Evolutionary conservation across 2,797 vertebrate genomes (phyloP).

Genomic region (Podarcis lilfordi): DNA sequence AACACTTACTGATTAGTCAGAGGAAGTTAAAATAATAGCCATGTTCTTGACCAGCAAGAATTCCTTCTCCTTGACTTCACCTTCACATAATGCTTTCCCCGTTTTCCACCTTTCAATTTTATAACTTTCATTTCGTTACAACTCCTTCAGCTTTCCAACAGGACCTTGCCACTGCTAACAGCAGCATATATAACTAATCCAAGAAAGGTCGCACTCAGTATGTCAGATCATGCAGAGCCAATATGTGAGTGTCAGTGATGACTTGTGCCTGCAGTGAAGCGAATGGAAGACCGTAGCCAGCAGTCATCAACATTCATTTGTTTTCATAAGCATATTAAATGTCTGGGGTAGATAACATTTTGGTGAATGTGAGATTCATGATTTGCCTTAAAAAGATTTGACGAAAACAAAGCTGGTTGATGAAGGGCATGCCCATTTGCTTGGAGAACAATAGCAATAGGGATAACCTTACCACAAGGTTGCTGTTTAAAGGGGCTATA

Average conservation of each 20-base stretch:
- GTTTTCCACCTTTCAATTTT: not conserved
- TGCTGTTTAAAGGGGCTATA: no score
- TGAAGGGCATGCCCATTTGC: not conserved
- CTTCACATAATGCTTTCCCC: not conserved
- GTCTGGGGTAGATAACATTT: not conserved
- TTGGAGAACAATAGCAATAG: not conserved
- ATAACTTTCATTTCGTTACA: not conserved
- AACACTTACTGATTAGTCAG: not conserved
- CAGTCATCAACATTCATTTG: not conserved
- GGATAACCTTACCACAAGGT: no score
- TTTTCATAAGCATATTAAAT: not conserved
- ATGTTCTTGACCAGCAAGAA: not conserved
- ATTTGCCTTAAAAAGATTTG: not conserved
- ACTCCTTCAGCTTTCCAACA: not conserved
- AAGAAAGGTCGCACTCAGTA: not conserved
- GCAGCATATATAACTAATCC: not conserved
- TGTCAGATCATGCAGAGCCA: not conserved
- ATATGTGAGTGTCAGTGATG: not conserved
- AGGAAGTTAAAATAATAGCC: not conserved
- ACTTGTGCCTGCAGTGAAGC: not conserved
- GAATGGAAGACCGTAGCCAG: not conserved
- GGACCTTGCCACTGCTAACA: not conserved
- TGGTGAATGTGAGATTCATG: not conserved
- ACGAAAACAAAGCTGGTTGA: not conserved
- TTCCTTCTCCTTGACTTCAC: not conserved